Conservation (phyloP, 2,888 invertebrate genomes). For the Choristoneura rosaceana region DNA sequence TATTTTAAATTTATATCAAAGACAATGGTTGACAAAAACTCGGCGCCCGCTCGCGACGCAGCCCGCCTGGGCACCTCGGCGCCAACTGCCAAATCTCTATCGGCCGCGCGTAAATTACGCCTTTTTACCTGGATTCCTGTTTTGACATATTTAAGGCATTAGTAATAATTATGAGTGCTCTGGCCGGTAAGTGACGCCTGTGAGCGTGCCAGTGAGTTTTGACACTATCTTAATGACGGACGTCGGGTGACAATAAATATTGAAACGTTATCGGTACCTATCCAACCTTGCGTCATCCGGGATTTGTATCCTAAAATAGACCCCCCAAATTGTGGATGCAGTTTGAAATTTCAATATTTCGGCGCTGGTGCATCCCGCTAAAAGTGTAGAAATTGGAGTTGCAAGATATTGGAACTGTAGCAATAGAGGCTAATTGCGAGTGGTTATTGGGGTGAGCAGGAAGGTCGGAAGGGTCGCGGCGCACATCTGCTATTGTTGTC, state of each 20-base stretch:
- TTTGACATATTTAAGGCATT: conserved; percentile 86
- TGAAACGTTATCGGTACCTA: conserved; percentile 81
- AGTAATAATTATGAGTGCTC: conserved; percentile 85
- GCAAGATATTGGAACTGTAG: conserved; percentile 41
- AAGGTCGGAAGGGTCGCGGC: conserved; percentile 70
- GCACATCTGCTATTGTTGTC: conserved; percentile 80
- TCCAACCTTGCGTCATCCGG: conserved; percentile 71
- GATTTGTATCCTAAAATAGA: conserved; percentile 74
- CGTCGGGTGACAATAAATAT: conserved; percentile 84
- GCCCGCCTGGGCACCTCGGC: conserved; percentile 68
- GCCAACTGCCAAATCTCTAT: conserved; percentile 86
- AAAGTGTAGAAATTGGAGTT: conserved; percentile 26
- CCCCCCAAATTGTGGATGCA: conserved; percentile 70
- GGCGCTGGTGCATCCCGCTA: conserved; percentile 36
- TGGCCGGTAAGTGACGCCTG: conserved; percentile 71
- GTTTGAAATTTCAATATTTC: conserved; percentile 35
- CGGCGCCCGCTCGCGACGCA: conserved; percentile 78
- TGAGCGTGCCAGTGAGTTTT: conserved; percentile 79
- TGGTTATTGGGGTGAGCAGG: conserved; percentile 61
- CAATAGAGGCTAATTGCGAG: conserved; percentile 71
- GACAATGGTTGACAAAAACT: conserved; percentile 85
- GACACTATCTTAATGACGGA: conserved; percentile 85
- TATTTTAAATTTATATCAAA: conserved; percentile 85
- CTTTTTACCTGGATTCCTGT: conserved; percentile 86
- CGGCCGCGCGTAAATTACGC: conserved; percentile 85